Base-by-base conservation (phyloP, 1,140 invertebrate species). In the Cotesia vestalis region DNA sequence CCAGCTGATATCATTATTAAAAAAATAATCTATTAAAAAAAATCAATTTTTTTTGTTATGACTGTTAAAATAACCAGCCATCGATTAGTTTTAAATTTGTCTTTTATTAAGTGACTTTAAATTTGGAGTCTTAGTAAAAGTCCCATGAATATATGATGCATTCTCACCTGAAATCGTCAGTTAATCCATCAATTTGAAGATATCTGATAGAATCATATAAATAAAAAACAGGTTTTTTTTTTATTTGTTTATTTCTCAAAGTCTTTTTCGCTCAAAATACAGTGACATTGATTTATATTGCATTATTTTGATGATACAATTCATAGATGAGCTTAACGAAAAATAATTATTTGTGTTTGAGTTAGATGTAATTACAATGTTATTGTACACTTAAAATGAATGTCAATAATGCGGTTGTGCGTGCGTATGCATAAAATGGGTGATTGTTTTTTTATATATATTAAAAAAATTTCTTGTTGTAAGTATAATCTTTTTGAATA, bases 361-460 rank as follows among this genome's bases (percentile, higher is more conserved):
- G 38, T 72, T 72, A 40, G 57, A 66, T 66, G 51, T 72, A 72
- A 66, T 72, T 72, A 66, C 62, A 72, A 72, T 66, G 36, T 66
- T 72, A 59, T 46, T 60, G 52, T 72, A 71, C 64, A 71, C 62
- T 70, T 62, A 63, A 27, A 60, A 53, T 14, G 17, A 59, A 72
- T 66, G 70, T 66, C 55, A 72, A 36, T 72, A 60, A 72, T 72
- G 63, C 53, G 38, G 51, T 60, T 72, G 70, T 72, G 70, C 63
- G 70, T 66, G 70, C 70, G 38, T 72, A 66, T 72, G 70, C 63
- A 17, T 66, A 66, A 53, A 59, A 63, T 57, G 69, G 62, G 52
- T 72, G 70, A 72, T 55, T 66, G 40, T 27, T 60, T 35, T 35
- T 57, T 14, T 57, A 71, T 52, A 27, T 66, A 55, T 71, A 66